Percentiles rank a stretch among this genome's conserved stretches.
Evolutionary conservation across 2,888 invertebrate species (phyloP).

Genomic region (Megamerina dolium): DNA sequence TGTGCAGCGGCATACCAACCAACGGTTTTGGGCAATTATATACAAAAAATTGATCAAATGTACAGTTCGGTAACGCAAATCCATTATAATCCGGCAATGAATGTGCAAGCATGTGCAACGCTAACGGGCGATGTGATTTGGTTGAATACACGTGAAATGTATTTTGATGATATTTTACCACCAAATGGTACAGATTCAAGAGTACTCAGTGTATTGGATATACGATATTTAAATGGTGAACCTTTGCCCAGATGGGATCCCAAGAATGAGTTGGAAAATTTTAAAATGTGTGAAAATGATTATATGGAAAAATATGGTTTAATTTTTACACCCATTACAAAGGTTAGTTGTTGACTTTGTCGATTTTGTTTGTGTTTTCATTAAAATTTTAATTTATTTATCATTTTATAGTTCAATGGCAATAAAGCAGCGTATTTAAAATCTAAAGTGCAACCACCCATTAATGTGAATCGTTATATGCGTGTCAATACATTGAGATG

Average conservation of each 20-base stretch:
- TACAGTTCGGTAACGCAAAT: constrained; percentile 26
- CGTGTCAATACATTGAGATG: constrained; percentile 37
- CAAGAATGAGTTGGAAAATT: constrained; percentile 7
- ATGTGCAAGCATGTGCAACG: constrained; percentile 24
- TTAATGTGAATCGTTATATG: constrained; percentile 25
- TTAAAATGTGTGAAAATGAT: constrained; percentile 21
- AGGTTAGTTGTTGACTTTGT: constrained; percentile 14
- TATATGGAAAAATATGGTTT: constrained; percentile 38
- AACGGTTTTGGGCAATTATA: too few relatives aligned
- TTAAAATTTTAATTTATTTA: neutral
- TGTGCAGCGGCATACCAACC: too few relatives aligned
- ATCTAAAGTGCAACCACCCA: constrained; percentile 22
- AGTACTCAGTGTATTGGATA: constrained; percentile 24
- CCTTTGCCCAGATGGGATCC: constrained; percentile 12
- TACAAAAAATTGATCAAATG: constrained; percentile 24
- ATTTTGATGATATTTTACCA: constrained; percentile 21
- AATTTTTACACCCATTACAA: constrained; percentile 27
- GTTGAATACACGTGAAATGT: constrained; percentile 25
- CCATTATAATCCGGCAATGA: constrained; percentile 30
- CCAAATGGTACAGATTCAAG: neutral
- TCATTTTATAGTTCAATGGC: neutral
- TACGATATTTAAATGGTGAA: constrained; percentile 25
- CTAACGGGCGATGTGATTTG: constrained; percentile 40
- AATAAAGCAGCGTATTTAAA: constrained; percentile 16
- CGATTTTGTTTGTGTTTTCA: neutral